A percentile compares a stretch with the other conserved stretches of the same genome.
phyloP scores from a whole-genome alignment of 2,113 vertebrate genomes.

The Myrmecophaga tridactyla region DNA sequence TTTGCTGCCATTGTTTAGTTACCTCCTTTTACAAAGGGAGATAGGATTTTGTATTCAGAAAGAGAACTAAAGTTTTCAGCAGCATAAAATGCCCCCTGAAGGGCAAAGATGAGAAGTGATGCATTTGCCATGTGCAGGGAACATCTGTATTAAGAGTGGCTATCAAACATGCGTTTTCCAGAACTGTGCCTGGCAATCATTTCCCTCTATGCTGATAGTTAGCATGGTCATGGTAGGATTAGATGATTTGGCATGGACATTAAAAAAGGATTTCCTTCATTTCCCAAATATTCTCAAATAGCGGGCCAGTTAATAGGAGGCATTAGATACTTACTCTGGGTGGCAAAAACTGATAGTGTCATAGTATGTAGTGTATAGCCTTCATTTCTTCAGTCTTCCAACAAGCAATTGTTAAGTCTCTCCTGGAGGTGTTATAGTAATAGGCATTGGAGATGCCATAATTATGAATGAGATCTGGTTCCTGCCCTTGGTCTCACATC shows the following conservation, averaged over 20 bases:
- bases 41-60: not conserved
- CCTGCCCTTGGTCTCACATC: conserved; percentile 21
- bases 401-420: not conserved
- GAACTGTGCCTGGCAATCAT: conserved; percentile 59
- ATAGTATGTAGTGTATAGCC: not conserved
- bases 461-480: conserved; percentile 50
- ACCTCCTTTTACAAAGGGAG: not conserved
- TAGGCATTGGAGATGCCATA: not conserved
- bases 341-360: not conserved
- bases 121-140: conserved; percentile 4
- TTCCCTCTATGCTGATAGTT: conserved; percentile 44
- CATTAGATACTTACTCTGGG: conserved; percentile 35
- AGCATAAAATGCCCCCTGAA: not conserved
- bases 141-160: conserved; percentile 54
- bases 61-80: conserved; percentile 37
- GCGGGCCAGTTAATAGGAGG: conserved; percentile 8
- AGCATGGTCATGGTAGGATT: conserved; percentile 60
- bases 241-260: conserved; percentile 61
- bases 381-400: not conserved
- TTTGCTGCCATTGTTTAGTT: not conserved
- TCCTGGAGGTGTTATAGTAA: not conserved
- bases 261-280: conserved; percentile 37
- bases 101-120: conserved; percentile 27
- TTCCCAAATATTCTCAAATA: conserved; percentile 56
- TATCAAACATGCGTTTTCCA: conserved; percentile 64